These are phyloP conservation scores for Motacilla alba DNA, from an alignment of 2,113 vertebrate genomes.

Conservation along the genomic window DNA sequence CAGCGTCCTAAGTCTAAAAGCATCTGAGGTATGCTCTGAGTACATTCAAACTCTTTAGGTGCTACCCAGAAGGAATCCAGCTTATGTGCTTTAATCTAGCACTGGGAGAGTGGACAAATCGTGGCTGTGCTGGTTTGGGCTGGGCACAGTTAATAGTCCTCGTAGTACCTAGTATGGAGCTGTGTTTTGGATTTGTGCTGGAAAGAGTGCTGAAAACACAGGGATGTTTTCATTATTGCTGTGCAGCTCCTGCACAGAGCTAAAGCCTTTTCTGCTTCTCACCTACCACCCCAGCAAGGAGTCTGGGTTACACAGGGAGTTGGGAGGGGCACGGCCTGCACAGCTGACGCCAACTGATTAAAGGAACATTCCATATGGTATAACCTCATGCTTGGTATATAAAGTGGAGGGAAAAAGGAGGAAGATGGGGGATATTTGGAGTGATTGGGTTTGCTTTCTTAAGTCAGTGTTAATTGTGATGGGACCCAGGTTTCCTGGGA, in stretches of 20 bases:
- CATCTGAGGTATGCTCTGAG: not conserved
- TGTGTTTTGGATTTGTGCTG: not conserved
- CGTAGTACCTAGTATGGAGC: not conserved
- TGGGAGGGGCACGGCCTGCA: not conserved
- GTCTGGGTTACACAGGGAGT: rapidly evolving
- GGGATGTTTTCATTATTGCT: not conserved
- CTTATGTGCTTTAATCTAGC: not conserved
- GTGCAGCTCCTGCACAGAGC: not conserved
- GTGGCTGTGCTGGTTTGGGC: not conserved
- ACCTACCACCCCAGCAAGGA: not conserved
- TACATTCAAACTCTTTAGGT: rapidly evolving
- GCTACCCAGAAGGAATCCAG: not conserved
- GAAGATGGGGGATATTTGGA: rapidly evolving
- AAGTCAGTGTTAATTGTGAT: not conserved
- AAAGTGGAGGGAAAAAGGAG: not conserved
- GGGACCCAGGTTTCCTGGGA: not conserved
- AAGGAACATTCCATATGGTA: not conserved
- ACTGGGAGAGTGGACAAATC: not conserved
- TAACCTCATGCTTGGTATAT: not conserved
- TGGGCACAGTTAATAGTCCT: not conserved
- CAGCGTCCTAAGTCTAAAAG: not conserved
- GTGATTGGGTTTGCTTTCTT: not conserved
- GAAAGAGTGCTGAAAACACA: not conserved
- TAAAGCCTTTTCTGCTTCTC: not conserved
- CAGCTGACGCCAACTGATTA: not conserved